phyloP scores from a whole-genome alignment of 2,888 invertebrate genomes.

The Lepidochrysops patricia region DNA sequence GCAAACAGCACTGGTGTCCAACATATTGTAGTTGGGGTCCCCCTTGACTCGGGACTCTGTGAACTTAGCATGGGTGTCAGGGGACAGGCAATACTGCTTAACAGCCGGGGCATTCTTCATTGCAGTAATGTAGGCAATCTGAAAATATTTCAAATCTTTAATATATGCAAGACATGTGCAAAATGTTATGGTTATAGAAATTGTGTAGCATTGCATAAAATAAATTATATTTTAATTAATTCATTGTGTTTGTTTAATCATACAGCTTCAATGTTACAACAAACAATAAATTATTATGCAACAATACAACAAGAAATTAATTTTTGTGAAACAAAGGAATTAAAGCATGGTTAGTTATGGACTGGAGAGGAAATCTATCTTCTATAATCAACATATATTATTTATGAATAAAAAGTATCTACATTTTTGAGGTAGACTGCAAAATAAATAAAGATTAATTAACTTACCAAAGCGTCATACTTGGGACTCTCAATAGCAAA shows the following conservation, averaged over 20 bases:
- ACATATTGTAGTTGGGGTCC: slow-evolving; percentile 80
- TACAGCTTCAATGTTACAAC: not conserved
- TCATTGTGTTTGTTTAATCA: not conserved
- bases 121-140: slow-evolving; percentile 76
- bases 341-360: too few species aligned
- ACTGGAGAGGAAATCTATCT: too few species aligned
- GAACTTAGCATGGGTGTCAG: slow-evolving; percentile 83
- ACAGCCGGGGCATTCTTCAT: slow-evolving; percentile 83
- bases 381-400: too few species aligned
- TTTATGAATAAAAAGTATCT: too few species aligned
- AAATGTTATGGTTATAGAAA: too few species aligned
- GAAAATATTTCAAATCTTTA: slow-evolving; percentile 18
- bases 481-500: slow-evolving; percentile 78
- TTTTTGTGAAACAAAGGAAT: too few species aligned
- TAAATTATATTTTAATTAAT: too few species aligned
- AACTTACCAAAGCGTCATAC: slow-evolving; percentile 78
- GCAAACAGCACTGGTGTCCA: slow-evolving; percentile 63
- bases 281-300: not conserved
- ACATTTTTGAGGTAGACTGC: too few species aligned
- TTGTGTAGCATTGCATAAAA: too few species aligned
- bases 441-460: not conserved
- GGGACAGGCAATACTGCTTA: slow-evolving; percentile 76
- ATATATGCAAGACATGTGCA: too few species aligned
- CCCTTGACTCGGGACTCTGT: slow-evolving; percentile 78
- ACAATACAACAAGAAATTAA: not conserved